Evolutionary conservation across 2,113 vertebrate species (phyloP), one percentile per base, ranked within the genome.

Genomic region (Phaetusa simplex): DNA sequence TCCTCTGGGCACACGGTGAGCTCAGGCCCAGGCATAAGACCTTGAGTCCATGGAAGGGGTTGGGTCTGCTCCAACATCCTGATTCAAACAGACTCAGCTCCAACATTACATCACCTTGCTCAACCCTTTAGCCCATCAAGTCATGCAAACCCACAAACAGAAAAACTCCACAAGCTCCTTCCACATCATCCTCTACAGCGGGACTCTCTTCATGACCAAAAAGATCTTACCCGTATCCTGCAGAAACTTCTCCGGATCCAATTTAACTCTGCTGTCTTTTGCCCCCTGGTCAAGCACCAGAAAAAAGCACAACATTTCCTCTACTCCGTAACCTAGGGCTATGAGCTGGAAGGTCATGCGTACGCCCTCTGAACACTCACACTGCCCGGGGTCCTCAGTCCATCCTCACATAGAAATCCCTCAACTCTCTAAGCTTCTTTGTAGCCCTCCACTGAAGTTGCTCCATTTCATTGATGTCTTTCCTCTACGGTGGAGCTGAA

Each of bases 1-100:
- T 11, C 1, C 3, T 12, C 5, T 14, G 5, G 1, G 9, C 3
- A n/a, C 5, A 29, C 1, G 11, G 9, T 4, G 8, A 43, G 13
- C 6, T 32, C 9, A 4, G 22, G 17, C 22, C 8, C 16, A n/a
- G 13, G 9, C 4, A 14, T 38, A 38, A 4, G 18, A 11, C 9
- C 2, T 15, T 29, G 8, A 12, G 5, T 45, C 1, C 14, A 22
- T 2, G 4, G 3, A 36, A 42, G 3, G 1, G 8, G 3, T 66
- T 1, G 7, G 11, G 21, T 49, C 20, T 49, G 47, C 47, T 49
- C 47, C 21, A 49, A 49, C 47, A 49, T 49, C 47, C 19, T 21
- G 5, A 49, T 49, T 49, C 47, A 49, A 22, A 49, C 47, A 49
- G 21, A 22, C 21, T 20, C 47, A 22, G 47, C 21, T 49, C 47